Base-by-base conservation (phyloP, 1,140 invertebrate species). In the Magallana gigas region DNA sequence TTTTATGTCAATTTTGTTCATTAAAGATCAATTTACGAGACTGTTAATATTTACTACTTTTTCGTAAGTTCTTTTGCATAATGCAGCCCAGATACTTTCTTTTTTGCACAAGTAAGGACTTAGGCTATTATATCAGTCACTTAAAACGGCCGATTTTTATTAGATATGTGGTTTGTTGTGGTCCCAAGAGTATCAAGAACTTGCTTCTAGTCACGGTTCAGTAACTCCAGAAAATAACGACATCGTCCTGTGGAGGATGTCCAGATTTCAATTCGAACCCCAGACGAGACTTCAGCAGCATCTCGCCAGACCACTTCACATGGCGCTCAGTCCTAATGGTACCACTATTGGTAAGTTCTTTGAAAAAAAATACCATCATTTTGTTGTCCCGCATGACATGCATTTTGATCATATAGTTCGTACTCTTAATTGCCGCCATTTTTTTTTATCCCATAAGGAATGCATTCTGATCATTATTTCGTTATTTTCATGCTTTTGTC, bases 191-290 rank as follows among this genome's bases (percentile, higher is more conserved):
- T 99, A 99, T 95, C 98, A 97, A 92, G 98, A 99, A 95, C 95
- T 99, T 80, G 96, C 99, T 14, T 98, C 98, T 0, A 97, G 97
- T 1, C 98, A 99, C 95, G 98, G 98, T 11, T 99, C 97, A 95
- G 97, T 97, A 7, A 97, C 57, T 23, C 58, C 64, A 8, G 88
- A 88, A 16, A 84, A 80, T 23, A 86, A 91, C 71, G 88, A 89
- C 56, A 84, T 91, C 8, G 81, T 90, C n/a, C 56, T 91, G 48
- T 91, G 90, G 90, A 71, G 58, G 9, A 85, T 84, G 64, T 81
- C 68, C 1, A 81, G 83, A 8, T 86, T 87, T 82, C 59, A 85
- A 23, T 88, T 88, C 76, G 71, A 81, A 18, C 87, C 84, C 3
- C 16, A 88, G 16, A 87, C 87, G 7, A 84, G 68, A 60, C 87